These are phyloP conservation scores for Drosophila sucinea DNA, from an alignment of 1,140 invertebrate species.

Conservation along the genomic window DNA sequence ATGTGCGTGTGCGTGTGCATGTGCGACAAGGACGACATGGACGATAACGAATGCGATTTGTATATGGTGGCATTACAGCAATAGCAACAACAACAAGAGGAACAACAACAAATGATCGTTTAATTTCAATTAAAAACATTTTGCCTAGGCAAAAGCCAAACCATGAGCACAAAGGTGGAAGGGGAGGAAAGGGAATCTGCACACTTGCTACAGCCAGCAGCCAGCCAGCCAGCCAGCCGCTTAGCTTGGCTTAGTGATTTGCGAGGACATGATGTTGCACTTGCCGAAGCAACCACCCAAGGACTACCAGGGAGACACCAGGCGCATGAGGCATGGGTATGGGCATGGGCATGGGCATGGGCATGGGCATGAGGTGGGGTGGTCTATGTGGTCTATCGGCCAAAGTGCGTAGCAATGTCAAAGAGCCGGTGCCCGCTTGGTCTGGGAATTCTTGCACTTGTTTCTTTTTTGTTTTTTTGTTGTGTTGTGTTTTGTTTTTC, in stretches of 20 bases:
- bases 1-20: not conserved
- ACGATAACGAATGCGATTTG: conserved; percentile 74
- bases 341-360: conserved; percentile 18
- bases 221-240: conserved; percentile 34
- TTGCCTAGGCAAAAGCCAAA: conserved; percentile 74
- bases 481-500: not conserved
- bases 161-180: conserved; percentile 42
- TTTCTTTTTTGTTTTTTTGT: conserved; percentile 28
- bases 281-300: conserved; percentile 71
- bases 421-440: conserved; percentile 40
- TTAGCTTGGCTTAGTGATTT: conserved; percentile 74
- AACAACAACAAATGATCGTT: conserved; percentile 80
- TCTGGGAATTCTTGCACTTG: conserved; percentile 83
- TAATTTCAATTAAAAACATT: conserved; percentile 83
- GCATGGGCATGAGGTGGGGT: not conserved
- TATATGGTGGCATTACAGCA: conserved; percentile 78
- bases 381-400: conserved; percentile 31
- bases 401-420: conserved; percentile 79
- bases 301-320: conserved; percentile 46
- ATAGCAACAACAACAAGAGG: conserved; percentile 50
- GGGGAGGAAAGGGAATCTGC: conserved; percentile 53
- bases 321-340: conserved; percentile 52
- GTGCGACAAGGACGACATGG: conserved; percentile 38
- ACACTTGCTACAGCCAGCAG: conserved; percentile 70
- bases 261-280: conserved; percentile 81